phyloP scores from a whole-genome alignment of 1,140 invertebrate species.

The Sinonovacula constricta region DNA sequence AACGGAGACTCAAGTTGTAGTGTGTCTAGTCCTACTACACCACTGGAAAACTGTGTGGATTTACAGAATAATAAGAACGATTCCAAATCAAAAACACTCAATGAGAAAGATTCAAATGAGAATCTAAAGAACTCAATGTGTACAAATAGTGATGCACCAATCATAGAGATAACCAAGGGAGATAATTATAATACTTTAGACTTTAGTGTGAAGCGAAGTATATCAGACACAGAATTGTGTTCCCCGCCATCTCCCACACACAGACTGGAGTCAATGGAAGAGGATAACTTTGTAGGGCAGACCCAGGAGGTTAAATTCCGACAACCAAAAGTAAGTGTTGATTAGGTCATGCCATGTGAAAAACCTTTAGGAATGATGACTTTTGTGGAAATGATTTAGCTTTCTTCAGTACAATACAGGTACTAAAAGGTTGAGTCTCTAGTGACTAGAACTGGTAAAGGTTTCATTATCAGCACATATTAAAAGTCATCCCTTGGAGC shows the following conservation, averaged over 20 bases:
- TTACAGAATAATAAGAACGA: slow-evolving; percentile 59
- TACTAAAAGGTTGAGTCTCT: too few species aligned
- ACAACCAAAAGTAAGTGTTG: slow-evolving; percentile 28
- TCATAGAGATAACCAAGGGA: slow-evolving; percentile 54
- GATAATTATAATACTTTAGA: slow-evolving; percentile 54
- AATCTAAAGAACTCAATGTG: slow-evolving; percentile 64
- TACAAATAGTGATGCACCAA: slow-evolving; percentile 32
- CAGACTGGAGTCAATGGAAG: slow-evolving; percentile 34
- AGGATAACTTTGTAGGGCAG: slow-evolving; percentile 47
- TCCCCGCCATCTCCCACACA: slow-evolving; percentile 50
- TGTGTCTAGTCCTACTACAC: slow-evolving; percentile 50
- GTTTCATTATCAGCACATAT: too few species aligned
- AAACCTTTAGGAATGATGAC: too few species aligned
- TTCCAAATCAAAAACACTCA: slow-evolving; percentile 48
- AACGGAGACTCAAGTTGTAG: slow-evolving; percentile 66
- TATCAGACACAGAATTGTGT: slow-evolving; percentile 65
- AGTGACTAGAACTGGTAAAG: too few species aligned
- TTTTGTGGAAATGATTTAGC: too few species aligned
- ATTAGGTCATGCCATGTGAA: too few species aligned
- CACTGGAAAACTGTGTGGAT: slow-evolving; percentile 56
- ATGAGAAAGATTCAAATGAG: slow-evolving; percentile 74
- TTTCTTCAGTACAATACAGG: too few species aligned
- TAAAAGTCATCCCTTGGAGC: too few species aligned
- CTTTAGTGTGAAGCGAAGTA: slow-evolving; percentile 63
- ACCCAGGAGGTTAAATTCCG: slow-evolving; percentile 15